Base-by-base conservation (phyloP, 2,113 vertebrate genomes). In the Prunella fulvescens region DNA sequence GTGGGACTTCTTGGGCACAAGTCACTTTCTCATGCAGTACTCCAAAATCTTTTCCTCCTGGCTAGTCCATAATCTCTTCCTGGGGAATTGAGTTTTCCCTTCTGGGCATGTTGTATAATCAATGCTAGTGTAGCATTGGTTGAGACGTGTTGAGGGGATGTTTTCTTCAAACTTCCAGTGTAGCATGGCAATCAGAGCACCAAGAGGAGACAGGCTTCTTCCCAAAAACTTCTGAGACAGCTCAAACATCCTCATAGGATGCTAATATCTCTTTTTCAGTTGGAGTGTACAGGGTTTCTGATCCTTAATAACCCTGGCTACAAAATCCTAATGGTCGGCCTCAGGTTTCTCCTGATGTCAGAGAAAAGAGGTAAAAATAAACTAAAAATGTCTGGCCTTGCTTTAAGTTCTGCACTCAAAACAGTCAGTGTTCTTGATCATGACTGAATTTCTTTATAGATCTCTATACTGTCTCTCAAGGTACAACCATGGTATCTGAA, bases 161-260 rank as follows among this genome's bases (percentile, higher is more conserved):
- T 19, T 69, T 86, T 33, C 45, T 60, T 45, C 0, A 0, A 26
- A 28, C 14, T 33, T 14, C 9, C 37, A 33, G 26, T 5, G 6
- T 26, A 42, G 26, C 37, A 58, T 0, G 0, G 26, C 11, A 60
- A 14, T 37, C 26, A 11, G 3, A 17, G 33, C 0, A 0, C 25
- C 53, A 37, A 10, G 22, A 39, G 9, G 25, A 44, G 37, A 26
- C 17, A 31, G 5, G 1, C 26, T 44, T 51, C 45, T 37, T 44
- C 45, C 14, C 53, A 51, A 11, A 25, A 22, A 8, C 4, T 60
- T 77, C 53, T 53, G 28, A 44, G 37, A 20, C 0, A 0, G 18
- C 9, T 60, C 3, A 0, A 39, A 39, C 23, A 6, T 60, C 10
- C 14, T 53, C 19, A 33, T 8, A 15, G 22, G 7, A 14, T 33